Conservation (phyloP, 1,140 invertebrate species). For the Apis laboriosa region DNA sequence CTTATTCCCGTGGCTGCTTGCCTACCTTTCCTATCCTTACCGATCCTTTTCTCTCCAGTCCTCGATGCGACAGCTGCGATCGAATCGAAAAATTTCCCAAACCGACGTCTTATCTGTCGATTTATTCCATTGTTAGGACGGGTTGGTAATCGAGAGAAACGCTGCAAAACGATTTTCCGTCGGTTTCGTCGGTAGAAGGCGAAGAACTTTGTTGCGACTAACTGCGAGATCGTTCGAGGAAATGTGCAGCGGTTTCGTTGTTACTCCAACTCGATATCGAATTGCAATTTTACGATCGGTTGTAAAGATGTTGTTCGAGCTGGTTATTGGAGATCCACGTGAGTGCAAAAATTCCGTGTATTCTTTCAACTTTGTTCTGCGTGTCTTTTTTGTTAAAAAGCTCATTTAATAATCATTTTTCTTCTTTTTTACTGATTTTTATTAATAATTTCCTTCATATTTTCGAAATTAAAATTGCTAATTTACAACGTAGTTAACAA, state of each 20-base stretch:
- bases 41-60: slow-evolving; percentile 42
- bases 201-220: neutral
- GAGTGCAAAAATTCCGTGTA: too few relatives aligned
- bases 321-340: too few relatives aligned
- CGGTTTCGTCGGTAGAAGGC: neutral
- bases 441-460: too few relatives aligned
- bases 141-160: slow-evolving; percentile 32
- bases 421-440: too few relatives aligned
- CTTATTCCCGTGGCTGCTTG: slow-evolving; percentile 67
- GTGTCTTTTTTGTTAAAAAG: too few relatives aligned
- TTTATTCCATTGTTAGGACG: slow-evolving; percentile 25
- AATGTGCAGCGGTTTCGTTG: neutral
- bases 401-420: too few relatives aligned
- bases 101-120: slow-evolving; percentile 37
- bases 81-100: slow-evolving; percentile 66
- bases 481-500: too few relatives aligned
- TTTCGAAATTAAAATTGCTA: too few relatives aligned
- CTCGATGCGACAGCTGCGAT: slow-evolving; percentile 65
- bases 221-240: neutral
- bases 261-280: neutral
- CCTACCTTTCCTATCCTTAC: slow-evolving; percentile 25
- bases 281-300: neutral
- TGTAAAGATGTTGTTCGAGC: too few relatives aligned
- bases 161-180: slow-evolving; percentile 21
- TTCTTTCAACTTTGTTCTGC: too few relatives aligned